Conservation (phyloP, 2,113 vertebrate species). For the Myanophis thanlyinensis region DNA sequence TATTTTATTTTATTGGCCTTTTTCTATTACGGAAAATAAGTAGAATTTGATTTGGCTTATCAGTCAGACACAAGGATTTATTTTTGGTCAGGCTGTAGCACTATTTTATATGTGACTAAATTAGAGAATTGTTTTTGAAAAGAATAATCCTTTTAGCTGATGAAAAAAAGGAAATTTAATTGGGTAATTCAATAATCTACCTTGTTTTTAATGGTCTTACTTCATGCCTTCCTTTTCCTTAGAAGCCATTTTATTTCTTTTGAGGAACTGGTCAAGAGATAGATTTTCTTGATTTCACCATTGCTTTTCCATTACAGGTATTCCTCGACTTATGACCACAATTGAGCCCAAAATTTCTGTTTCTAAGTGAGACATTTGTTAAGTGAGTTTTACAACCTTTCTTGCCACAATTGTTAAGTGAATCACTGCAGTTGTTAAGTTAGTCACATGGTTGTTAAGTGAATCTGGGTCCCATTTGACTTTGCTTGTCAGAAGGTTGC, state of each 20-base stretch:
- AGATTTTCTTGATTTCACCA: not conserved
- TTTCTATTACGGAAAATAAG: not conserved
- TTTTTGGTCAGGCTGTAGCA: conserved; percentile 13
- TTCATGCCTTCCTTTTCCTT: not conserved
- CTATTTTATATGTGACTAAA: conserved; percentile 8
- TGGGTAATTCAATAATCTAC: not conserved
- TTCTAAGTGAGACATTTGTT: no score
- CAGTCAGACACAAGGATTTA: not conserved
- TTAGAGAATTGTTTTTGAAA: not conserved
- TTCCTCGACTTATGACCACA: no score
- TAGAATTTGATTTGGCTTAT: conserved; percentile 12
- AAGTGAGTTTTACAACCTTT: no score
- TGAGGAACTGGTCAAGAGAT: not conserved
- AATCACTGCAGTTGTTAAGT: no score
- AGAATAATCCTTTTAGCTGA: not conserved
- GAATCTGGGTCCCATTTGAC: no score
- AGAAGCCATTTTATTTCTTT: not conserved
- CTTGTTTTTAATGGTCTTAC: not conserved
- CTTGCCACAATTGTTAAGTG: no score
- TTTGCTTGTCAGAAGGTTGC: no score
- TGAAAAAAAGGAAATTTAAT: not conserved
- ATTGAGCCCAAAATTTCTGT: no score
- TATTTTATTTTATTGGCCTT: not conserved
- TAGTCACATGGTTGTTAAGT: no score
- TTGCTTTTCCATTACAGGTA: not conserved